Conservation (phyloP, 2,888 invertebrate genomes). For the Eulithis prunata region DNA sequence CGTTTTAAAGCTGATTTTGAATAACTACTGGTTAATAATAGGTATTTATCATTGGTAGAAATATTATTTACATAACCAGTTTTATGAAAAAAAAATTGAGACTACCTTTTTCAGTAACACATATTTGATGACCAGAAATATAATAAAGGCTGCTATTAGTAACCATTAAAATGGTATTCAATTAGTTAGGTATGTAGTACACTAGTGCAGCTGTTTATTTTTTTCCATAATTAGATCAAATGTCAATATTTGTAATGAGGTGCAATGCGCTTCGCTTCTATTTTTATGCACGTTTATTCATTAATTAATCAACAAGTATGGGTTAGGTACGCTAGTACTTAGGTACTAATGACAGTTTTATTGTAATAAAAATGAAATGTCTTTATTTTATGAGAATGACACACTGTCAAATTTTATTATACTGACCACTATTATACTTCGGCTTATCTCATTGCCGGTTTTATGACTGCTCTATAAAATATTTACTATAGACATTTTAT, state of each 20-base stretch:
- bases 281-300: conserved; percentile 22
- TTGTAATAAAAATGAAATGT: conserved; percentile 43
- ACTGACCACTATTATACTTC: conserved; percentile 56
- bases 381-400: conserved; percentile 63
- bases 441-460: conserved; percentile 63
- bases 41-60: background rate
- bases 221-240: conserved; percentile 11
- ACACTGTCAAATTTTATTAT: conserved; percentile 76
- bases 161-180: background rate
- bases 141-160: background rate
- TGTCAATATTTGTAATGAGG: conserved; percentile 20
- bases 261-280: conserved; percentile 4
- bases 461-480: conserved; percentile 78
- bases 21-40: background rate
- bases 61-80: background rate
- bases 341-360: conserved; percentile 35
- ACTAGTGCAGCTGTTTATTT: conserved; percentile 11
- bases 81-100: background rate
- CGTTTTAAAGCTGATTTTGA: background rate
- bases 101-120: too few species aligned
- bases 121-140: background rate
- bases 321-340: too few species aligned
- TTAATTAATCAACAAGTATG: conserved; percentile 41
- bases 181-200: conserved; percentile 5
- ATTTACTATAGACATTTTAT: conserved; percentile 73